phyloP scores from a whole-genome alignment of 1,140 invertebrate genomes.

The Zaprionus tsacasi region DNA sequence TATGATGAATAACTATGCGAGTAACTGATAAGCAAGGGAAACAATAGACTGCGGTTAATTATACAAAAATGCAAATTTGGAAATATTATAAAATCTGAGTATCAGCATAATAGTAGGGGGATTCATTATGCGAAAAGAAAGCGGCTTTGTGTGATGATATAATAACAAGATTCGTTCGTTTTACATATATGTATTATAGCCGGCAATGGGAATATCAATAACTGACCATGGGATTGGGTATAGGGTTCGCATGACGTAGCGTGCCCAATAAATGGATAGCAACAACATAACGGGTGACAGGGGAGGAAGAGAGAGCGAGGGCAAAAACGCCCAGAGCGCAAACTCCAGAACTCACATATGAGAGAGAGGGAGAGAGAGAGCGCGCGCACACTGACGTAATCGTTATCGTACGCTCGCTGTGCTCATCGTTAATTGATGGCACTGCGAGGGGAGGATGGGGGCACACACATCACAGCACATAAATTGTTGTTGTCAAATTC shows the following conservation, averaged over 20 bases:
- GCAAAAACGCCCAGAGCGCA: slow-evolving; percentile 51
- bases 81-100: slow-evolving; percentile 43
- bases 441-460: slow-evolving; percentile 18
- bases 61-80: slow-evolving; percentile 62
- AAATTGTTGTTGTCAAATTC: slow-evolving; percentile 49
- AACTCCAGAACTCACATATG: slow-evolving; percentile 64
- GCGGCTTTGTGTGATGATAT: slow-evolving; percentile 62
- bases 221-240: slow-evolving; percentile 40
- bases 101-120: slow-evolving; percentile 33
- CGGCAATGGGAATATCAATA: slow-evolving; percentile 62
- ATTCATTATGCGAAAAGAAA: slow-evolving; percentile 61
- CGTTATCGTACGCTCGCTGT: slow-evolving; percentile 40
- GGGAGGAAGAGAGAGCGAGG: slow-evolving; percentile 10
- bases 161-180: slow-evolving; percentile 66
- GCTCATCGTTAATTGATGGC: slow-evolving; percentile 27
- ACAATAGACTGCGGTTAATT: slow-evolving; percentile 65
- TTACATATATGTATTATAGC: slow-evolving; percentile 17
- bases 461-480: slow-evolving; percentile 19
- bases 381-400: slow-evolving; percentile 76
- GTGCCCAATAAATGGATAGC: slow-evolving; percentile 5
- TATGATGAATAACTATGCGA: slow-evolving; percentile 27
- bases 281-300: neutral
- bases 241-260: slow-evolving; percentile 25
- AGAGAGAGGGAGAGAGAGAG: slow-evolving; percentile 20
- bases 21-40: slow-evolving; percentile 17